These are phyloP conservation scores for Ctenodactylus gundi DNA, from an alignment of 2,113 vertebrate species.

Conservation along the genomic window DNA sequence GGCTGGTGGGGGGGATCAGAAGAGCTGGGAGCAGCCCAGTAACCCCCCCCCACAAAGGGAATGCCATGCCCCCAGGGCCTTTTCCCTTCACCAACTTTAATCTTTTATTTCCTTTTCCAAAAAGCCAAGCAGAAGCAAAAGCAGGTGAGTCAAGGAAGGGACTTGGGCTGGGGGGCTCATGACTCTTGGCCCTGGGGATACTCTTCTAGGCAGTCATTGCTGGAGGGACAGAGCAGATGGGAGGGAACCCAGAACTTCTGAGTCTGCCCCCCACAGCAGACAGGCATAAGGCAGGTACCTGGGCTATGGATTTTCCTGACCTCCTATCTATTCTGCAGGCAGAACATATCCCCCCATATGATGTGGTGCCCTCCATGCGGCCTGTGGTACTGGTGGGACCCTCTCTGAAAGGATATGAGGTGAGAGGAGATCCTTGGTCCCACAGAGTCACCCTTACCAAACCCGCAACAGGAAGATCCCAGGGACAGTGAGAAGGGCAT, in stretches of 20 bases:
- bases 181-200: conserved; percentile 5
- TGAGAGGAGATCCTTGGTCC: conserved; percentile 71
- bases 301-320: not conserved
- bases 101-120: conserved; percentile 85
- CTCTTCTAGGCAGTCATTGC: not conserved
- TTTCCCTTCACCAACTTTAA: conserved; percentile 71
- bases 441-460: not conserved
- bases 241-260: conserved; percentile 29
- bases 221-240: conserved; percentile 35
- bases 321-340: conserved; percentile 79
- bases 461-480: not conserved
- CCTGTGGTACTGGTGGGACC: conserved; percentile 97
- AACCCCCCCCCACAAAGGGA: conserved; percentile 21
- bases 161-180: not conserved
- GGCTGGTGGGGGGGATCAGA: not conserved
- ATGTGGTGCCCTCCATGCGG: conserved; percentile 97
- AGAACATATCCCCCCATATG: conserved; percentile 94
- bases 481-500: not conserved
- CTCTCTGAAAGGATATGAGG: conserved; percentile 97
- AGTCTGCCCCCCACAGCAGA: not conserved
- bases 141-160: conserved; percentile 88
- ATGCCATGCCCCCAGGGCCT: not conserved
- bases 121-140: conserved; percentile 99
- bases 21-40: not conserved
- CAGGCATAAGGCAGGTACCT: not conserved